These are phyloP conservation scores for Coleophora deauratella DNA, from an alignment of 2,888 invertebrate genomes.

Conservation along the genomic window DNA sequence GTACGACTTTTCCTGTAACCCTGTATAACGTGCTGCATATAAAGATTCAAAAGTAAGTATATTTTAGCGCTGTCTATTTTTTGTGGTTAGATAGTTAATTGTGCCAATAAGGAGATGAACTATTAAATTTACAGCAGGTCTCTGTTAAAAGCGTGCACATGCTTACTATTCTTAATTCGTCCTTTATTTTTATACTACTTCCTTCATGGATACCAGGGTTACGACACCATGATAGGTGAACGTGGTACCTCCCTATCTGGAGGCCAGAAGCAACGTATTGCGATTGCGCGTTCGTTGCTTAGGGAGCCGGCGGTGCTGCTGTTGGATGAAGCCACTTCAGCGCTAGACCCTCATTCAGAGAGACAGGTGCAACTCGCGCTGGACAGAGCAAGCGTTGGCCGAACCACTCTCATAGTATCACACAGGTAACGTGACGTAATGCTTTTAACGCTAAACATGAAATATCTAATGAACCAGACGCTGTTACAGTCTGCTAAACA, in stretches of 20 bases:
- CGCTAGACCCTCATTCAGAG: constrained; percentile 87
- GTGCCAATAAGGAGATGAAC: too few relatives aligned
- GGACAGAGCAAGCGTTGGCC: constrained; percentile 80
- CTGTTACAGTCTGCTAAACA: too few relatives aligned
- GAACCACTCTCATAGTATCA: constrained; percentile 83
- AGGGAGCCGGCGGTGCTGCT: constrained; percentile 83
- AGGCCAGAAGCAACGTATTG: constrained; percentile 89
- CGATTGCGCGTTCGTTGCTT: constrained; percentile 86
- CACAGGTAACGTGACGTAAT: constrained; percentile 59
- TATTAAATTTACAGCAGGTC: too few relatives aligned
- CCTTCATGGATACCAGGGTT: constrained; percentile 75
- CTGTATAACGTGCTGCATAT: too few relatives aligned
- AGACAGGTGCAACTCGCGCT: constrained; percentile 85
- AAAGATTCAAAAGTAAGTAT: too few relatives aligned
- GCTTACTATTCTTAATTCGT: too few relatives aligned
- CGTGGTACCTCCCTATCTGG: constrained; percentile 86
- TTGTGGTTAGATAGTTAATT: too few relatives aligned
- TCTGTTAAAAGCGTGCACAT: too few relatives aligned
- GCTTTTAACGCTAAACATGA: not conserved
- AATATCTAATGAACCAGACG: too few relatives aligned
- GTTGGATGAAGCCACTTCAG: constrained; percentile 89
- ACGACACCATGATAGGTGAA: constrained; percentile 86
- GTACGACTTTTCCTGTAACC: too few relatives aligned
- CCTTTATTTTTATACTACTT: too few relatives aligned
- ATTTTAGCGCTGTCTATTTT: too few relatives aligned